Evolutionary conservation across 2,113 vertebrate species (phyloP).

Genomic region (Phoxinus phoxinus): DNA sequence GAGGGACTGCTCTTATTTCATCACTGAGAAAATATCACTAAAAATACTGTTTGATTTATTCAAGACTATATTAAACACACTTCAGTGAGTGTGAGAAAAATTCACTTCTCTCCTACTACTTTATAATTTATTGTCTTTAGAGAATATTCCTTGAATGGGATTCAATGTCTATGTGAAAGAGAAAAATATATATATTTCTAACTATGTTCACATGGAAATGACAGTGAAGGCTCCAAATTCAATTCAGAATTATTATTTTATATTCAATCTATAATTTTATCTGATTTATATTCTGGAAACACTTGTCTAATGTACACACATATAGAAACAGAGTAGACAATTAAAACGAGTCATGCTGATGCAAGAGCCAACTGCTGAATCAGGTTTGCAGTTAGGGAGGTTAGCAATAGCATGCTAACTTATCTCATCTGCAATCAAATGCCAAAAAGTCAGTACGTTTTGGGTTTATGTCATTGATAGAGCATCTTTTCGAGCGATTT

Average conservation of each 20-base stretch:
- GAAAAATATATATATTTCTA: neutral
- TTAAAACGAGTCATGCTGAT: constrained; percentile 21
- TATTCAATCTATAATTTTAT: neutral
- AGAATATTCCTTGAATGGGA: neutral
- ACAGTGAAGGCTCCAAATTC: neutral
- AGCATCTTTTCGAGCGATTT: neutral
- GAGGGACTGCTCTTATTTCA: neutral
- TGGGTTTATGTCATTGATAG: neutral
- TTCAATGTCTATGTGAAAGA: neutral
- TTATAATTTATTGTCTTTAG: neutral
- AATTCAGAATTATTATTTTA: neutral
- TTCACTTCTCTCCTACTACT: neutral
- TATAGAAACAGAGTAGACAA: neutral
- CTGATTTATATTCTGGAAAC: neutral
- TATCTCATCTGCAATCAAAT: neutral
- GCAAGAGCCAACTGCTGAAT: neutral
- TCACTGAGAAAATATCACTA: neutral
- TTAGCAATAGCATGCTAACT: constrained; percentile 16
- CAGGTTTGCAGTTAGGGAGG: constrained; percentile 1
- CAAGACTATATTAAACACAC: neutral
- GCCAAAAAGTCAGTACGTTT: neutral
- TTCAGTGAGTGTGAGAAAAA: neutral
- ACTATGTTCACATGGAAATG: neutral
- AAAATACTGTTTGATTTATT: neutral
- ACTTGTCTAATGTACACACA: neutral